phyloP scores from a whole-genome alignment of 2,113 vertebrate genomes.

The Collichthys lucidus region DNA sequence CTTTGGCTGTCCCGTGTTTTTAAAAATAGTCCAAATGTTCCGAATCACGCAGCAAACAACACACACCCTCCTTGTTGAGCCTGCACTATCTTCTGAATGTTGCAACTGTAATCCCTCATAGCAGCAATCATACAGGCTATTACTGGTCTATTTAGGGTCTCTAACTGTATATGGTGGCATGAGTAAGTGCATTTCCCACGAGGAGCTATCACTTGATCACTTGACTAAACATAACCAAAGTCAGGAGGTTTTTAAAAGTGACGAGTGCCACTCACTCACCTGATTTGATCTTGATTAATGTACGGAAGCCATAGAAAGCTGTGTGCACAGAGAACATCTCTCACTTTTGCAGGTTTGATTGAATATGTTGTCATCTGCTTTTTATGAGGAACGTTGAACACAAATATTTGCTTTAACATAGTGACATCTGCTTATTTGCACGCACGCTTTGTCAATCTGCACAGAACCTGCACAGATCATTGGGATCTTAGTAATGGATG shows the following conservation, averaged over 20 bases:
- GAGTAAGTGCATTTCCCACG: constrained; percentile 6
- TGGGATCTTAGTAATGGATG: constrained; percentile 44
- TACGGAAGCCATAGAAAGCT: background rate
- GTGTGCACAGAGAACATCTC: background rate
- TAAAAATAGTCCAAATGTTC: constrained; percentile 75
- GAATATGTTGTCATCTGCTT: constrained; percentile 29
- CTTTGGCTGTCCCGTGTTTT: constrained; percentile 64
- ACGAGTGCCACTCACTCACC: constrained; percentile 1
- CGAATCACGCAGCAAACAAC: constrained; percentile 72
- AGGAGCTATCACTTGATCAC: constrained; percentile 27
- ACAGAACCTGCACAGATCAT: constrained; percentile 15
- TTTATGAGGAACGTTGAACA: constrained; percentile 10
- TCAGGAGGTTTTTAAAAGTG: constrained; percentile 22
- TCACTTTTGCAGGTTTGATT: constrained; percentile 1
- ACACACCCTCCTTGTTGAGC: constrained; percentile 47
- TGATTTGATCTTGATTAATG: constrained; percentile 26
- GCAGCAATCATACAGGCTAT: constrained; percentile 19
- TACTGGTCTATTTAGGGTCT: constrained; percentile 25
- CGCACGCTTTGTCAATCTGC: background rate
- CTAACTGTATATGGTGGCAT: constrained; percentile 52
- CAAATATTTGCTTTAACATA: constrained; percentile 45
- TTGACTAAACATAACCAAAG: constrained; percentile 25
- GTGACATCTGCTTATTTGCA: constrained; percentile 3
- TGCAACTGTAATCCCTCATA: constrained; percentile 8
- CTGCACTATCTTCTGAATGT: constrained; percentile 34